Conservation (phyloP, 2,797 vertebrate species). For the Geotria australis region DNA sequence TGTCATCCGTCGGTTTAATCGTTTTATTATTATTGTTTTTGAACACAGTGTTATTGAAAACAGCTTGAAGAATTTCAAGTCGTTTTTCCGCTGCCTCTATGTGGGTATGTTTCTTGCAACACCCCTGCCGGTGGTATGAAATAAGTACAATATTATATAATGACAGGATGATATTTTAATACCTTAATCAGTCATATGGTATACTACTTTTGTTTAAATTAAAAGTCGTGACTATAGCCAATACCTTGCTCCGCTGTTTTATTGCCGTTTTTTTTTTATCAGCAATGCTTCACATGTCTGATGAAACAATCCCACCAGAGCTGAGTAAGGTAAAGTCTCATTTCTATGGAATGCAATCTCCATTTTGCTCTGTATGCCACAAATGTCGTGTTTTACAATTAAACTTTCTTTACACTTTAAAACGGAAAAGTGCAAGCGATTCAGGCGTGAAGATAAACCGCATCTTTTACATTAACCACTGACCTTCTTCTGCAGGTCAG, state of each 20-base stretch:
- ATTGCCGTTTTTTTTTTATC: constrained; percentile 4
- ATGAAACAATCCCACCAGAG: constrained; percentile 78
- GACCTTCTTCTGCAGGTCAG: constrained; percentile 34
- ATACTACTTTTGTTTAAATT: background rate
- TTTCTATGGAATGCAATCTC: too few species aligned
- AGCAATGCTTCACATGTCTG: constrained; percentile 96
- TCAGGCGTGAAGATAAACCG: too few species aligned
- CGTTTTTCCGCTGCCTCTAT: constrained; percentile 92
- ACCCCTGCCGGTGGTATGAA: background rate
- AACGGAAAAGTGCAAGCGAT: too few species aligned
- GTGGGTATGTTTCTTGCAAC: constrained; percentile 33
- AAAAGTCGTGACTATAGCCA: background rate
- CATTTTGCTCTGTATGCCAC: background rate
- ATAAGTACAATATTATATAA: constrained; percentile 3
- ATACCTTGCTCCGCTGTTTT: background rate
- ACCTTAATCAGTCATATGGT: background rate
- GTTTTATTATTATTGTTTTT: constrained; percentile 3
- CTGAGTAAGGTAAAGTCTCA: constrained; percentile 47
- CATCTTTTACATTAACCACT: too few species aligned
- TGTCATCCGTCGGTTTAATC: constrained; percentile 1
- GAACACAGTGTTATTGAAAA: constrained; percentile 67
- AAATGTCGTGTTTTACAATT: constrained; percentile 1
- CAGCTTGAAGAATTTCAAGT: constrained; percentile 98
- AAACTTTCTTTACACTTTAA: background rate
- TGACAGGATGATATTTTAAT: constrained; percentile 1